Evolutionary conservation across 2,113 vertebrate species (phyloP).

Genomic region (Tenebrosternarchus preto): DNA sequence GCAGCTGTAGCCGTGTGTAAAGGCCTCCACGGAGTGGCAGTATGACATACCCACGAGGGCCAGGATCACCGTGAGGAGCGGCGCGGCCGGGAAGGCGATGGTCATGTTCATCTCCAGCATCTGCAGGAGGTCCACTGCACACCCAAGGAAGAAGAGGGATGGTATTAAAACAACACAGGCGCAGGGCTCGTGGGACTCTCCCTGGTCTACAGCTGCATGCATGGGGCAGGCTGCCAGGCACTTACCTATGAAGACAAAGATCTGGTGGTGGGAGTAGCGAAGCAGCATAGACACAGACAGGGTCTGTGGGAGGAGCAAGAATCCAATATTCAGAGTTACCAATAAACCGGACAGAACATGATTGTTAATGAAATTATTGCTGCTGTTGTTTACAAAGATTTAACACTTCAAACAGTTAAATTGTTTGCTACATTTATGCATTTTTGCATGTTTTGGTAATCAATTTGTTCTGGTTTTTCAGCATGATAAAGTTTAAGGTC

Average conservation of each 20-base stretch:
- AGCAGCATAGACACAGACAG: conserved; percentile 96
- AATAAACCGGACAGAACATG: not conserved
- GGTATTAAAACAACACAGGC: not conserved
- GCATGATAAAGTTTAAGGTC: too few relatives aligned
- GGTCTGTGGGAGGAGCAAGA: conserved; percentile 73
- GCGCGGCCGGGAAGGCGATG: conserved; percentile 95
- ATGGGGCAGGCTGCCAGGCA: not conserved
- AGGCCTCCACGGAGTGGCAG: too few relatives aligned
- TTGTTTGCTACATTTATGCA: too few relatives aligned
- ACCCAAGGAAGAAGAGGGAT: not conserved
- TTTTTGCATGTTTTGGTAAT: too few relatives aligned
- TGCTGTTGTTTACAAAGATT: too few relatives aligned
- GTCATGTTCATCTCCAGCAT: conserved; percentile 99
- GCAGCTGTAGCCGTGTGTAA: too few relatives aligned
- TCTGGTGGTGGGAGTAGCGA: conserved; percentile 97
- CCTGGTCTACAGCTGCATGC: not conserved
- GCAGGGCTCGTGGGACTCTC: not conserved
- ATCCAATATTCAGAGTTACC: not conserved
- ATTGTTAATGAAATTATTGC: too few relatives aligned
- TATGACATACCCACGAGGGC: conserved; percentile 89
- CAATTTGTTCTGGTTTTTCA: too few relatives aligned
- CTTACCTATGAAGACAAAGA: conserved; percentile 98
- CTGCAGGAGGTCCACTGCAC: conserved; percentile 92
- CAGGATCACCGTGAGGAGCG: conserved; percentile 95
- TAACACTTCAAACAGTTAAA: too few relatives aligned